Base-by-base conservation (phyloP, 2,797 vertebrate genomes). In the Ceryle rudis region DNA sequence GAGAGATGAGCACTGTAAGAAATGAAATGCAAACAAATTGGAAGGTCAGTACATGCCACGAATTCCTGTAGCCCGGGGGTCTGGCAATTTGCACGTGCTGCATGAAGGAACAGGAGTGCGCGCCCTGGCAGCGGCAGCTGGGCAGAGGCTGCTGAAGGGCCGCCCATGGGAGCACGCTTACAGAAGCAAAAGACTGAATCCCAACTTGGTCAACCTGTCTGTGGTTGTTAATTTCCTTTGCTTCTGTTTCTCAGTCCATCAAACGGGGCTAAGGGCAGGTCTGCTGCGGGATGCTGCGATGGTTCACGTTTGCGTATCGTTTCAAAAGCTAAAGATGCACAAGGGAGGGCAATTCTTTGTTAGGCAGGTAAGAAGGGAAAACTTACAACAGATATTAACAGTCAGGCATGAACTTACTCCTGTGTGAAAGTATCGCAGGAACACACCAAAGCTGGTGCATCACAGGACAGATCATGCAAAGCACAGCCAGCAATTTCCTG, bases 141-240 rank as follows among this genome's bases (percentile, higher is more conserved):
- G 52, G 42, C 46, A 58, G 31, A 22, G 33, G 10, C 4, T 3
- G n/a, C 46, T 4, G 6, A 67, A 74, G 44, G 41, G 44, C 21
- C 0, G 0, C 60, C 37, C n/a, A 7, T 0, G 1, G 37, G 60
- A 86, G 11, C 28, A 49, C 26, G 9, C 25, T 46, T 26, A 12
- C 3, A 57, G 28, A 44, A 86, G 29, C 21, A 39, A 13, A 70
- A 66, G 22, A 42, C 35, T 35, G 54, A 84, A 79, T 62, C n/a
- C 15, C n/a, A 44, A 29, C 20, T 71, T 31, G 44, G 57, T 29
- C 82, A 46, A 17, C 20, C 7, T 17, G 21, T 9, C 47, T 54
- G 26, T 31, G 55, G 37, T 19, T 4, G 8, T 33, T 26, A 23
- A 67, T 72, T 85, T 66, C 33, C 26, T 79, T 78, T 52, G 29